These are phyloP conservation scores for Argyresthia goedartella DNA, from an alignment of 2,888 invertebrate species.

Conservation along the genomic window DNA sequence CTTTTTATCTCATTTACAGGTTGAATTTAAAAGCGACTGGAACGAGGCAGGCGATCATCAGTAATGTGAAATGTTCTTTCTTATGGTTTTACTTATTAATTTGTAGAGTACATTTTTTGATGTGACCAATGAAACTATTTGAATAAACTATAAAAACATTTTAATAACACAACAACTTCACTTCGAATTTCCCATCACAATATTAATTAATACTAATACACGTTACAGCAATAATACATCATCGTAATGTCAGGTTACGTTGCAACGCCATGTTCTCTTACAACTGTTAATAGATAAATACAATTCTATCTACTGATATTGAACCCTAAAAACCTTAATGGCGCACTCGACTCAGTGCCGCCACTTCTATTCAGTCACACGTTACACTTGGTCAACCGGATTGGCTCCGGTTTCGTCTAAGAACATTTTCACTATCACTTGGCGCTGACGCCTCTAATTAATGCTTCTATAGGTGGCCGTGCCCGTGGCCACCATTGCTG, in stretches of 20 bases:
- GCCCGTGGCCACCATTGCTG: constrained; percentile 22
- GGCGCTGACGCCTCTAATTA: too few species aligned
- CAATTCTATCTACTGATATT: neutral
- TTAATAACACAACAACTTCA: constrained; percentile 56
- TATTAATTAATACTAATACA: constrained; percentile 22
- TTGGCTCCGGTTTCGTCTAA: too few species aligned
- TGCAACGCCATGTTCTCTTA: constrained; percentile 15
- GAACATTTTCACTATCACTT: too few species aligned
- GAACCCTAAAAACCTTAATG: neutral
- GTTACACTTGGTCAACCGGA: neutral
- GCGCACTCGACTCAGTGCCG: neutral
- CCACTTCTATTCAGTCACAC: constrained; percentile 4
- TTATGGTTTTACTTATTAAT: too few species aligned
- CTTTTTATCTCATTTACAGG: too few species aligned
- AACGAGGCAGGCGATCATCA: too few species aligned
- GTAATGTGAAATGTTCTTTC: too few species aligned
- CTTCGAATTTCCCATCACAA: constrained; percentile 54
- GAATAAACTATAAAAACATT: constrained; percentile 30
- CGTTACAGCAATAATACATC: constrained; percentile 41
- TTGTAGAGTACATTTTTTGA: too few species aligned
- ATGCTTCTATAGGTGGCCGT: constrained; percentile 22
- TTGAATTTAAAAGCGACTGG: too few species aligned
- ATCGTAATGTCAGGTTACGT: constrained; percentile 34
- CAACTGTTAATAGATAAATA: neutral
- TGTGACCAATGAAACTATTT: neutral